phyloP scores from a whole-genome alignment of 37 sponge, comb jelly and placozoan genomes.

The Haliclona indistincta region DNA sequence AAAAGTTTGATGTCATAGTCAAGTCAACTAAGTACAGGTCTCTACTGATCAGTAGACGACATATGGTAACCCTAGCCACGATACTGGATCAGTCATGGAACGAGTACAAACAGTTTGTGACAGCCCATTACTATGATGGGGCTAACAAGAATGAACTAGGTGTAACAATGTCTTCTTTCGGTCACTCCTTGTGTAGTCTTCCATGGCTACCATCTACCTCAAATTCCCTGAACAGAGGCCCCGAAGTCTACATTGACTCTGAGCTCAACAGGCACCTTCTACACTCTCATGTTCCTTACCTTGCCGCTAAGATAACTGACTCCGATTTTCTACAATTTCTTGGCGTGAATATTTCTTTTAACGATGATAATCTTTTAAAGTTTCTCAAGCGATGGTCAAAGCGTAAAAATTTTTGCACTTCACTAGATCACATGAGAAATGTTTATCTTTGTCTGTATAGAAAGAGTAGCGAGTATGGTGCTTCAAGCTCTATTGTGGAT shows the following conservation, averaged over 20 bases:
- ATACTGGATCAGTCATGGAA: slow-evolving; percentile 45
- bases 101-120: slow-evolving; percentile 11
- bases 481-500: not conserved
- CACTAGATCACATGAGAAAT: slow-evolving; percentile 44
- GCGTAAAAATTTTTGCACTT: slow-evolving; percentile 13
- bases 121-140: slow-evolving; percentile 31
- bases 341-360: not conserved
- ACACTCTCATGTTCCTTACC: slow-evolving; percentile 35
- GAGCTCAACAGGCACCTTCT: slow-evolving; percentile 9
- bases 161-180: slow-evolving; percentile 21
- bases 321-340: slow-evolving; percentile 15
- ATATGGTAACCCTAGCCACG: slow-evolving; percentile 32
- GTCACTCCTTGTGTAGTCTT: not conserved
- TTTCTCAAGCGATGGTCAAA: slow-evolving; percentile 36
- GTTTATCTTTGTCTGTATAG: slow-evolving; percentile 36
- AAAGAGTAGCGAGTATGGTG: too few relatives aligned
- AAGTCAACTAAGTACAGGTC: not conserved
- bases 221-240: not conserved
- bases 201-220: slow-evolving; percentile 37
- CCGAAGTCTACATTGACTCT: slow-evolving; percentile 13
- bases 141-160: slow-evolving; percentile 23
- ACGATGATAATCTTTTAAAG: not conserved
- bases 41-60: not conserved
- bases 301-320: slow-evolving; percentile 21
- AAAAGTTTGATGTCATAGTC: slow-evolving; percentile 28